Evolutionary conservation across 1,140 invertebrate species (phyloP).

Genomic region (Teleogryllus occipitalis): DNA sequence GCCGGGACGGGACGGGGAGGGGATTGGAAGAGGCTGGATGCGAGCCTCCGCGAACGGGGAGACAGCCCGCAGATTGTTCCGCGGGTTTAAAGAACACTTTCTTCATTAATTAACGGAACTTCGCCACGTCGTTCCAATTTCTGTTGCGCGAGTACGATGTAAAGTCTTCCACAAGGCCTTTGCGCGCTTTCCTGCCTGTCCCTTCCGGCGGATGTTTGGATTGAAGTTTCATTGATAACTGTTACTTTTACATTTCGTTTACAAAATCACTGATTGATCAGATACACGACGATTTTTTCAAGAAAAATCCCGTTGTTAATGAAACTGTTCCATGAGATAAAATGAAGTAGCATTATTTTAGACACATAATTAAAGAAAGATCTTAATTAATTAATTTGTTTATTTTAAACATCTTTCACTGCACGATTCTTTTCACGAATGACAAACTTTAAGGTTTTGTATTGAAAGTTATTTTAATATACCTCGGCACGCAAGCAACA

Average conservation of each 20-base stretch:
- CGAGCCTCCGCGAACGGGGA: not conserved
- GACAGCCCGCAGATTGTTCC: not conserved
- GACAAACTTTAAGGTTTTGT: no score
- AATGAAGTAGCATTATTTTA: no score
- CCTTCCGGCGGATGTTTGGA: not conserved
- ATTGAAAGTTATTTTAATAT: no score
- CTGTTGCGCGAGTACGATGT: not conserved
- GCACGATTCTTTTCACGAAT: no score
- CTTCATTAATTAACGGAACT: constrained; percentile 5
- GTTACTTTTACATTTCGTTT: not conserved
- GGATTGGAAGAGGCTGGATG: not conserved
- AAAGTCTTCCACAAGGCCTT: not conserved
- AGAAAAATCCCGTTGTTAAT: no score
- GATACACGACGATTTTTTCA: no score
- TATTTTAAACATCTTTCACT: no score
- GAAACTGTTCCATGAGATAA: no score
- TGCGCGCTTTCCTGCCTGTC: not conserved
- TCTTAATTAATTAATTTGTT: no score
- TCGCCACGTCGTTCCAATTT: not conserved
- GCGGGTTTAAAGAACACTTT: constrained; percentile 1
- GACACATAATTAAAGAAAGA: no score
- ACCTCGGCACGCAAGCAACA: no score
- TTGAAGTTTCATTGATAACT: not conserved
- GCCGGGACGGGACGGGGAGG: not conserved
- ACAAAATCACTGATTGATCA: no score